Conservation (phyloP, 2,797 vertebrate genomes). For the Craterocephalus amniculus region DNA sequence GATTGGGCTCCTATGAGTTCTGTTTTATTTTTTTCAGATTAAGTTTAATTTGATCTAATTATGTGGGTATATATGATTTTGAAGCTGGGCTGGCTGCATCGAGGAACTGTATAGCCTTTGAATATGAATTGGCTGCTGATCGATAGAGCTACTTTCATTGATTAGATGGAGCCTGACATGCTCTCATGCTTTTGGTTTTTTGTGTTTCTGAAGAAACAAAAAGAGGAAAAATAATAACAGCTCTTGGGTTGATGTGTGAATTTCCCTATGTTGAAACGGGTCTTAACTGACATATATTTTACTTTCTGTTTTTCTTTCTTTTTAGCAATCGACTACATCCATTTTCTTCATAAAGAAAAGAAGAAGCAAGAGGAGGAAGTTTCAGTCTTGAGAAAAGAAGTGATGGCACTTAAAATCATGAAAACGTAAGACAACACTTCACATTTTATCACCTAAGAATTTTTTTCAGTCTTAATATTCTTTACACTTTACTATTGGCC, state of each 20-base stretch:
- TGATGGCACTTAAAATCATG: conserved; percentile 98
- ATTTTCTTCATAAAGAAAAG: conserved; percentile 99
- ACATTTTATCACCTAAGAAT: neutral
- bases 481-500: neutral
- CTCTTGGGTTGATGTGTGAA: neutral
- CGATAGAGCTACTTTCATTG: no score
- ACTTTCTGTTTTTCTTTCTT: neutral
- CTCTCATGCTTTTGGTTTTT: no score
- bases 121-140: no score
- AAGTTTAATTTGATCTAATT: no score
- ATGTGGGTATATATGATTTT: no score
- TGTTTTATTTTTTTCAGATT: neutral
- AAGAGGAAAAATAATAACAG: neutral
- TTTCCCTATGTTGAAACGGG: conserved; percentile 5
- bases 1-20: neutral
- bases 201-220: no score
- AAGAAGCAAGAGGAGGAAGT: conserved; percentile 99
- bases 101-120: no score
- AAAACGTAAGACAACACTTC: conserved; percentile 86
- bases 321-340: conserved; percentile 97
- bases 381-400: conserved; percentile 93
- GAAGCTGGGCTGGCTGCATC: no score
- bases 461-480: neutral
- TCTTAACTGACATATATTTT: conserved; percentile 24
- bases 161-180: no score